Base-by-base conservation (phyloP, 1,140 invertebrate species). In the Neoseiulus cucumeris region DNA sequence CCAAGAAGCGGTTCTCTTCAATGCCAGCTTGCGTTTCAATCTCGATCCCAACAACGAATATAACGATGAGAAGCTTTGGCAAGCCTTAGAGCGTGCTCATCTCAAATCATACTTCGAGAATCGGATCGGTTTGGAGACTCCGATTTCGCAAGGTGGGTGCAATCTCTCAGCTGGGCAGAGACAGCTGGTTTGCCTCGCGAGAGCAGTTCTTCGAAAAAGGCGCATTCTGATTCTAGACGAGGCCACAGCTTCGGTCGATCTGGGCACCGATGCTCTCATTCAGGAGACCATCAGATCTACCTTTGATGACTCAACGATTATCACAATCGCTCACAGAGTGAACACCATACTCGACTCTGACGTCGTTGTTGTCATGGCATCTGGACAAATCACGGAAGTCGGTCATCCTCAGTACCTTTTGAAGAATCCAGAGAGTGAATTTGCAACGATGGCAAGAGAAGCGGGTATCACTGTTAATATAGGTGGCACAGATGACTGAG, bases 151-250 rank as follows among this genome's bases (percentile, higher is more conserved):
- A 73, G 84, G 85, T 20, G 87, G 87, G 12, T 75, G 77, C 22
- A 89, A 88, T 74, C 85, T 88, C 71, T 87, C 84, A 68, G 84
- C 88, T 65, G 88, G 88, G 0, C 87, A 90, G 76, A 76, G 86
- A 42, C 88, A 91, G 75, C 76, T 90, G 25, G 79, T 90, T 42
- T 80, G 79, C 70, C 69, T 80, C 1, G 79, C 78, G 1, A 66
- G 78, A 65, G 78, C 78, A 83, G 85, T 78, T 72, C 69, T 79
- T 0, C 67, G 72, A 28, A 71, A 75, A 20, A 74, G 73, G 64
- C 72, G 72, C 29, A 73, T 77, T 28, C 70, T 80, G 1, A 70
- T 77, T 17, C 70, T 79, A 29, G 76, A 79, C 69, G 78, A 79
- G 70, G 78, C 78, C 14, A 79, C 78, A 4, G 75, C 78, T 5